Evolutionary conservation across 2,888 invertebrate genomes (phyloP), one percentile per base, ranked within the genome.

Genomic region (Hypomecis atomaria): DNA sequence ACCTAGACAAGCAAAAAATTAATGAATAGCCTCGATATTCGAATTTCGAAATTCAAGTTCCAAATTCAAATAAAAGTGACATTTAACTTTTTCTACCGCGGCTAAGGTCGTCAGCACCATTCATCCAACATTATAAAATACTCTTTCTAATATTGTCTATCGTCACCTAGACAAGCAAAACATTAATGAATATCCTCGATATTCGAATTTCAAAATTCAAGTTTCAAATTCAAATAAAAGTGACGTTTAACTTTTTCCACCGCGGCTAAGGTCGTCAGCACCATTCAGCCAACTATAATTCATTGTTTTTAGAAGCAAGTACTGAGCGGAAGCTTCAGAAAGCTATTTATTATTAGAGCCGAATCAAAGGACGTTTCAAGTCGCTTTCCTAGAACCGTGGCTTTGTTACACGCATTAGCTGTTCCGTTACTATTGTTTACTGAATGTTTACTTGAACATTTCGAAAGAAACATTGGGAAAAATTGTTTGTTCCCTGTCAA

Each of bases 271-370:
- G 40, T 36, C 49, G 5, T 52, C 23, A 45, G 45, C 43, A 37
- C 38, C 13, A 49, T 50, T 48, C 48, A 45, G 50, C 48, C 54
- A n/a, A 34, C 44, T 45, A 56, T 65, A 57, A 54, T 42, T 53
- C 48, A 59, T 52, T 59, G 49, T 66, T 64, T 70, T 66, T 59
- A 61, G 59, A 61, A 59, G 67, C 65, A 76, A 75, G 76, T 81
- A 79, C 78, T 65, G 78, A 78, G 78, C 84, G 84, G 85, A 85
- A 85, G 83, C 81, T 76, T 77, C 76, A 73, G 69, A 76, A 76
- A 65, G 76, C 73, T 85, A 79, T 85, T 85, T 85, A 77, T 86
- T 85, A 78, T 82, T 85, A 67, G 77, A 80, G 72, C 71, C 63
- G 81, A 83, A 85, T 86, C 85, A 86, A 86, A 86, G 84, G 81